Conservation (phyloP, 2,113 vertebrate genomes). For the Thalassoma bifasciatum region DNA sequence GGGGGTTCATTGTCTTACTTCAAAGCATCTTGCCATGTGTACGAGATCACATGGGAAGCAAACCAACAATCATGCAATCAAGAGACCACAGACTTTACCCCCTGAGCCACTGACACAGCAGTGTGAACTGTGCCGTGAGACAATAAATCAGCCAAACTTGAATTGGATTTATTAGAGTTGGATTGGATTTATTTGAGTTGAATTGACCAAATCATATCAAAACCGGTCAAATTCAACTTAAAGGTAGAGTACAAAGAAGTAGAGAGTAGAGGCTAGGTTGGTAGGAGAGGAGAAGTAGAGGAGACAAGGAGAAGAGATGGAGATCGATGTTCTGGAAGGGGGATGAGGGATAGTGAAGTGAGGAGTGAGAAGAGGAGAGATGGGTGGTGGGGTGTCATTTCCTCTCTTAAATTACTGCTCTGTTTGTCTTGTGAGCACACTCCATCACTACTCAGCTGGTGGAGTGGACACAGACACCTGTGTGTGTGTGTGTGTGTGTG, state of each 20-base stretch:
- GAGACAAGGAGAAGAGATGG: background rate
- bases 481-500: too few relatives aligned
- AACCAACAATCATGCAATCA: background rate
- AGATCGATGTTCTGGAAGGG: slow-evolving; percentile 39
- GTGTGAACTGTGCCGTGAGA: background rate
- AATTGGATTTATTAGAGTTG: too few relatives aligned
- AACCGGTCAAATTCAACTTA: slow-evolving; percentile 23
- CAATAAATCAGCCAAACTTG: background rate
- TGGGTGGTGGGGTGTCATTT: slow-evolving; percentile 58
- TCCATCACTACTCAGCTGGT: slow-evolving; percentile 57
- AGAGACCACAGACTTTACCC: background rate
- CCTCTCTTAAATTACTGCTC: slow-evolving; percentile 59
- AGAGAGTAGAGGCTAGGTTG: background rate
- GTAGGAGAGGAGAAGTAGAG: background rate
- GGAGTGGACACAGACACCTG: slow-evolving; percentile 22
- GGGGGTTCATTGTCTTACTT: too few relatives aligned
- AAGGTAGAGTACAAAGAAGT: background rate
- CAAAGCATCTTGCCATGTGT: background rate
- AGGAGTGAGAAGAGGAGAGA: slow-evolving; percentile 51
- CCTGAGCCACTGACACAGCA: background rate
- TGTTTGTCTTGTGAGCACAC: slow-evolving; percentile 62
- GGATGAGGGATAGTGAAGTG: too few relatives aligned
- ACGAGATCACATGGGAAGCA: background rate
- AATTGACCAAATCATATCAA: slow-evolving; percentile 24
- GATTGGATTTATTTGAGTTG: slow-evolving; percentile 1